A percentile compares a stretch with the other conserved stretches of the same genome.
Evolutionary conservation across 2,888 invertebrate genomes (phyloP).

Genomic region (Coelopa pilipes): DNA sequence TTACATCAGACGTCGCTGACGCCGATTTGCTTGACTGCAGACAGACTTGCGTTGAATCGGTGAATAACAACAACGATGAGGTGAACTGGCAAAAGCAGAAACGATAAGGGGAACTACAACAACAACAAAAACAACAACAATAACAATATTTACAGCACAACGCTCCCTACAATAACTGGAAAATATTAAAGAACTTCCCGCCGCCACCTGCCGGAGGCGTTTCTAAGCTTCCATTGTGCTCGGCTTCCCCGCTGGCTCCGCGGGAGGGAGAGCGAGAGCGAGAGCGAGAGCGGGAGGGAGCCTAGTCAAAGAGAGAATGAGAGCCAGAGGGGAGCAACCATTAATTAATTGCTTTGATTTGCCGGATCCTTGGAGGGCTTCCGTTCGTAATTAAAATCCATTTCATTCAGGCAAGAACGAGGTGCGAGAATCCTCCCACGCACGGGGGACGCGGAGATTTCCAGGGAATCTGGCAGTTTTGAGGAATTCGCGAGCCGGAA

Average conservation of each 20-base stretch:
- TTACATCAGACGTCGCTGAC: too few species aligned
- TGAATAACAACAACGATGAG: background rate
- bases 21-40: slow-evolving; percentile 35
- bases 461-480: too few species aligned
- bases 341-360: background rate
- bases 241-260: background rate
- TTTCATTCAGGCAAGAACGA: too few species aligned
- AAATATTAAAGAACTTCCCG: background rate
- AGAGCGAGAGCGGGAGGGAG: too few species aligned
- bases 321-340: background rate
- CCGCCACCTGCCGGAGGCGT: too few species aligned
- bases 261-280: too few species aligned
- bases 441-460: too few species aligned
- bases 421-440: too few species aligned
- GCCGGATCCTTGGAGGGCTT: background rate
- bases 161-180: background rate
- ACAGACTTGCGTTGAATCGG: slow-evolving; percentile 33
- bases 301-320: background rate
- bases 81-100: too few species aligned
- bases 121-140: slow-evolving; percentile 12
- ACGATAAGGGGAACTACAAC: background rate
- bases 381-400: background rate
- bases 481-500: too few species aligned
- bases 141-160: background rate
- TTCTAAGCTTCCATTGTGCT: too few species aligned